These are phyloP conservation scores for Herminia tarsipennalis DNA, from an alignment of 2,888 invertebrate species.

Conservation along the genomic window DNA sequence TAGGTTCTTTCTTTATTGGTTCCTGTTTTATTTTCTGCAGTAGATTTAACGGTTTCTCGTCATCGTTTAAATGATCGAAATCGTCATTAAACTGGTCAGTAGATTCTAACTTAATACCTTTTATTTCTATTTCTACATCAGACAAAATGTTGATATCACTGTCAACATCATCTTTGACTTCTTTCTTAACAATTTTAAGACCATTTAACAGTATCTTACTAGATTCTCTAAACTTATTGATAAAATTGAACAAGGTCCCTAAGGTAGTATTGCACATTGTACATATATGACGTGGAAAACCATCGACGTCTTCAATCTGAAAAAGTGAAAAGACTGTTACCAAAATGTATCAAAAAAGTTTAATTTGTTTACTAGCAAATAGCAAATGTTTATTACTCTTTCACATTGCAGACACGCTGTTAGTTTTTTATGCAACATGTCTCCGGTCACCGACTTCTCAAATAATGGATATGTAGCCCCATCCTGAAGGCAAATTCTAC, in stretches of 20 bases:
- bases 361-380: background rate
- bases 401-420: conserved; percentile 60
- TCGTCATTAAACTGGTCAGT: conserved; percentile 40
- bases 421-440: conserved; percentile 56
- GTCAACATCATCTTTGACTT: conserved; percentile 32
- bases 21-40: conserved; percentile 34
- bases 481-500: conserved; percentile 71
- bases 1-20: conserved; percentile 31
- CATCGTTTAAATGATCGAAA: conserved; percentile 42
- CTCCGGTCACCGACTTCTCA: conserved; percentile 47
- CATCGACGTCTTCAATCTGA: conserved; percentile 71
- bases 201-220: conserved; percentile 59
- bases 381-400: conserved; percentile 55
- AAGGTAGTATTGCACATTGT: conserved; percentile 59
- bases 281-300: conserved; percentile 72
- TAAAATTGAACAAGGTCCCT: conserved; percentile 59
- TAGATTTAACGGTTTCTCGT: conserved; percentile 45
- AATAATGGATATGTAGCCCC: conserved; percentile 68
- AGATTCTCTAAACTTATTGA: conserved; percentile 65
- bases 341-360: conserved; percentile 1
- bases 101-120: conserved; percentile 54
- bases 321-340: conserved; percentile 33
- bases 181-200: conserved; percentile 57
- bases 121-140: conserved; percentile 47
- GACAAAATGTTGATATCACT: conserved; percentile 28